Percentiles rank a stretch among this genome's conserved stretches.
These are phyloP conservation scores for Percina caprodes DNA, from an alignment of 2,113 vertebrate species.

Conservation along the genomic window DNA sequence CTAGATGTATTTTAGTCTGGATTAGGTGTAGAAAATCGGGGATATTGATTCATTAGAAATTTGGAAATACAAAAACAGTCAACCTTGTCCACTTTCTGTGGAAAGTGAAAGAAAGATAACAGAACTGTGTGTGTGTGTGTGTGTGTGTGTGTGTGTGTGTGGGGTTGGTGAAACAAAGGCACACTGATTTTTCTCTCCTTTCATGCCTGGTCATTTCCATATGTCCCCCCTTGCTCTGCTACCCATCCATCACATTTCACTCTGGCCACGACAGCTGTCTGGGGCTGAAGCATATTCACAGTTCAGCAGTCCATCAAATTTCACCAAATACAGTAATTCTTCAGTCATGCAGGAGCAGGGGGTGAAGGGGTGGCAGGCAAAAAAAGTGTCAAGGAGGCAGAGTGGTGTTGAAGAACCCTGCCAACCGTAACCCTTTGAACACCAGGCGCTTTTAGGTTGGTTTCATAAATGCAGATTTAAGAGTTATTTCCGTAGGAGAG, in stretches of 20 bases:
- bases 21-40: background rate
- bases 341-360: constrained; percentile 69
- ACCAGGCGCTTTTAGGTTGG: background rate
- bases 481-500: background rate
- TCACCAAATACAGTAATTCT: constrained; percentile 79
- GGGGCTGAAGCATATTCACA: constrained; percentile 81
- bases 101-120: background rate
- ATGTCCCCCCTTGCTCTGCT: constrained; percentile 73
- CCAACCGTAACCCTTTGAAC: constrained; percentile 33
- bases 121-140: background rate
- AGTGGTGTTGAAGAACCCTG: constrained; percentile 32
- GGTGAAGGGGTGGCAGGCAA: constrained; percentile 28
- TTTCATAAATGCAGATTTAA: background rate
- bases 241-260: constrained; percentile 83
- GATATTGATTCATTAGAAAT: constrained; percentile 15
- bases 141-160: constrained; percentile 17
- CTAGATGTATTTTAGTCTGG: constrained; percentile 14
- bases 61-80: constrained; percentile 3
- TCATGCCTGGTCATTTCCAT: constrained; percentile 78
- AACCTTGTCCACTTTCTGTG: background rate
- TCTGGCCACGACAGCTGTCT: constrained; percentile 81
- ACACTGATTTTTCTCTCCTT: constrained; percentile 42
- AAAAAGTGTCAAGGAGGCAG: constrained; percentile 50
- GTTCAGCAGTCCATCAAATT: constrained; percentile 86
- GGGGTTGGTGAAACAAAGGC: constrained; percentile 59